These are phyloP conservation scores for Xerus inauris DNA, from an alignment of 2,113 vertebrate species.

Conservation along the genomic window DNA sequence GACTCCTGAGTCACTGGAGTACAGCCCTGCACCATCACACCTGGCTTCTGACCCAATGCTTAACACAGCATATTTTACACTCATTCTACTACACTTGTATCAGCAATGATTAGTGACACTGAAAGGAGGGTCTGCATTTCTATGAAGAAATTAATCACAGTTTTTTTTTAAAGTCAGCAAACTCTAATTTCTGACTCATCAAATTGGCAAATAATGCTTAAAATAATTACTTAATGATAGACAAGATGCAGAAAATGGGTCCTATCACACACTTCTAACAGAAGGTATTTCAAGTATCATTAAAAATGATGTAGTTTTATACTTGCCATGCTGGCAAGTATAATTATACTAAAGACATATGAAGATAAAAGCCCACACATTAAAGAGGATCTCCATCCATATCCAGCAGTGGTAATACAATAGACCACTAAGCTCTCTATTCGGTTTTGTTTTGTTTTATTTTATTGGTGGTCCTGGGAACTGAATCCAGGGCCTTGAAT, in stretches of 20 bases:
- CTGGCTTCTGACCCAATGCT: background rate
- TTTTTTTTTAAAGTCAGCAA: constrained; percentile 18
- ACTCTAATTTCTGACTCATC: background rate
- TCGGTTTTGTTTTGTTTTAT: background rate
- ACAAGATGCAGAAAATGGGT: constrained; percentile 35
- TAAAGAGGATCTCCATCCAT: background rate
- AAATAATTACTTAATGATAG: constrained; percentile 46
- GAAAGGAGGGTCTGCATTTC: background rate
- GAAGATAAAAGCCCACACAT: background rate
- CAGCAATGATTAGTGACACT: background rate
- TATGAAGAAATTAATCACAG: constrained; percentile 48
- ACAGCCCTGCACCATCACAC: no score
- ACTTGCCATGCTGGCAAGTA: background rate
- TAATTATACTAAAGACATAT: background rate
- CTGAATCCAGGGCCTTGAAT: background rate
- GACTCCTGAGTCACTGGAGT: no score
- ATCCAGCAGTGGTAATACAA: background rate
- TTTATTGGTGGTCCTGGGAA: background rate
- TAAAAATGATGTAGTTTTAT: background rate
- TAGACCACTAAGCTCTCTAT: background rate
- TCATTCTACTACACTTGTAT: background rate
- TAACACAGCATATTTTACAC: background rate
- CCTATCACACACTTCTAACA: background rate
- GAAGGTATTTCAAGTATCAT: constrained; percentile 7
- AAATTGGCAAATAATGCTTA: constrained; percentile 21